Percentiles rank a stretch among this genome's conserved stretches.
Evolutionary conservation across 2,113 vertebrate species (phyloP).

Genomic region (Ranitomeya variabilis): DNA sequence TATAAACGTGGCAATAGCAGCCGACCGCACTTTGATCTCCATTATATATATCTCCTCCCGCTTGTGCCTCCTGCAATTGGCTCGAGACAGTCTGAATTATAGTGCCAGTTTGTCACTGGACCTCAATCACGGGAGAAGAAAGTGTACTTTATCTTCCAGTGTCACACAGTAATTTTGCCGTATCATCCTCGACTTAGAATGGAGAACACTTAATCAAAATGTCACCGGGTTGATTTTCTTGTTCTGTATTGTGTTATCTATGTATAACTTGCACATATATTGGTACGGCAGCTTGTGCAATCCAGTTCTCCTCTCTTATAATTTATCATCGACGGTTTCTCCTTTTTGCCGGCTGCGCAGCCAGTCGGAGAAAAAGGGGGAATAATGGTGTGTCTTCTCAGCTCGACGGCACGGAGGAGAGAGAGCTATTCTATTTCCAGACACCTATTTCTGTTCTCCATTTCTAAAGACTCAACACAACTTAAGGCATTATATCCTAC

Average conservation of each 20-base stretch:
- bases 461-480: constrained; percentile 26
- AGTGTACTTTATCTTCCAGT: constrained; percentile 56
- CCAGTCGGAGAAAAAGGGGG: background rate
- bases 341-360: background rate
- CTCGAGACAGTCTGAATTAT: constrained; percentile 52
- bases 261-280: constrained; percentile 59
- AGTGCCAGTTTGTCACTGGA: constrained; percentile 54
- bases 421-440: constrained; percentile 12
- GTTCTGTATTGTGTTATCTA: constrained; percentile 59
- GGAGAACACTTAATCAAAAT: constrained; percentile 59
- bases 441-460: constrained; percentile 26
- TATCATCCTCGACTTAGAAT: constrained; percentile 59
- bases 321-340: constrained; percentile 51
- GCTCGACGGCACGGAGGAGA: background rate
- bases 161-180: constrained; percentile 56
- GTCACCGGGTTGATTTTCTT: constrained; percentile 58
- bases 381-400: constrained; percentile 20
- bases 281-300: constrained; percentile 54
- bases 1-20: background rate
- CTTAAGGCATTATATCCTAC: background rate
- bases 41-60: constrained; percentile 43
- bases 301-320: constrained; percentile 50
- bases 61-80: constrained; percentile 48
- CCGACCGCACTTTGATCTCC: constrained; percentile 31
- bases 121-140: constrained; percentile 56